These are phyloP conservation scores for Blera fallax DNA, from an alignment of 2,888 invertebrate species.

Conservation along the genomic window DNA sequence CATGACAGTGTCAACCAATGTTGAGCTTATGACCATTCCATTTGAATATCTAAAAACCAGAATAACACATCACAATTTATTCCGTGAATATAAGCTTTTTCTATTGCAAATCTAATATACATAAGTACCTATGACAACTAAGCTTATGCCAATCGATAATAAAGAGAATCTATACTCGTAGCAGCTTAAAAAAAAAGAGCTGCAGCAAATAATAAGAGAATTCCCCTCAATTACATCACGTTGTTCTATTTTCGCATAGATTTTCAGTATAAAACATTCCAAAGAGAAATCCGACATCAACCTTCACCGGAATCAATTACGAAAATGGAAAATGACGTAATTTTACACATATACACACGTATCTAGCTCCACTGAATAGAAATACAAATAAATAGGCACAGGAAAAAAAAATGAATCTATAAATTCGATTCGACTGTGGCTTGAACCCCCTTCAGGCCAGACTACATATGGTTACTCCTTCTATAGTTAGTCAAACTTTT, in stretches of 20 bases:
- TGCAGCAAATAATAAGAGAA: background rate
- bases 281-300: background rate
- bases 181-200: background rate
- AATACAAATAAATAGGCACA: background rate
- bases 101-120: too few species aligned
- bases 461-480: too few species aligned
- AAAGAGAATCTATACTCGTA: background rate
- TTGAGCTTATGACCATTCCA: too few species aligned
- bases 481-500: too few species aligned
- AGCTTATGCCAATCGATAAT: background rate
- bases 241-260: background rate
- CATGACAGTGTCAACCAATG: too few species aligned
- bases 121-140: too few species aligned
- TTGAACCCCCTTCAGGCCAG: too few species aligned
- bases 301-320: background rate
- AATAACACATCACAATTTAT: too few species aligned
- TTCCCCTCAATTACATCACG: background rate
- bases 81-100: too few species aligned
- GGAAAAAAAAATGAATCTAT: background rate
- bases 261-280: background rate
- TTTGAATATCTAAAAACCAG: too few species aligned
- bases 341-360: background rate
- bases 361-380: background rate
- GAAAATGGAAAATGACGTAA: conserved; percentile 40
- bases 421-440: too few species aligned